Evolutionary conservation across 2,888 invertebrate genomes (phyloP).

Genomic region (Elmis aenea): DNA sequence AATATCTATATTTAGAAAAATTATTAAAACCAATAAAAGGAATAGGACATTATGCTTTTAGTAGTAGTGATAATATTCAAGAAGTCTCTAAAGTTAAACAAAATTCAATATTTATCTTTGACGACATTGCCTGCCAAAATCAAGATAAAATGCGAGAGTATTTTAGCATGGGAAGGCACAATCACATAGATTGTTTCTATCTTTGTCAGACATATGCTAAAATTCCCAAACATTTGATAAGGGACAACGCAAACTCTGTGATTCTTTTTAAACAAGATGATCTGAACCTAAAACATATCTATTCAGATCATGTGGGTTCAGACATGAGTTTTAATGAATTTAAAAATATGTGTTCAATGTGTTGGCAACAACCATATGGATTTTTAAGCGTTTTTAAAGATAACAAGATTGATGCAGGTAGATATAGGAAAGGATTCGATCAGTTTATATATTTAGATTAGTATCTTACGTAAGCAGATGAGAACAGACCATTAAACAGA

Average conservation of each 20-base stretch:
- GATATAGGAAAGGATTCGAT: constrained; percentile 35
- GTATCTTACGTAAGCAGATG: background rate
- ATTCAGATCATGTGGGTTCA: constrained; percentile 25
- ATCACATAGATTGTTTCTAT: constrained; percentile 34
- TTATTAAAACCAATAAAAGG: constrained; percentile 20
- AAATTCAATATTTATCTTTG: constrained; percentile 37
- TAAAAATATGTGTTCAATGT: constrained; percentile 26
- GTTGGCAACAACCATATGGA: constrained; percentile 32
- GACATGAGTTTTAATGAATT: constrained; percentile 32
- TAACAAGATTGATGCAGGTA: constrained; percentile 24
- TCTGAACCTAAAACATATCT: constrained; percentile 35
- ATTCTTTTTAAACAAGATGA: constrained; percentile 36
- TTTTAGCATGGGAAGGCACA: constrained; percentile 35
- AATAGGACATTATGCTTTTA: too few species aligned
- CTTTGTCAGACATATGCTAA: constrained; percentile 34
- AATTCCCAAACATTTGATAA: constrained; percentile 36
- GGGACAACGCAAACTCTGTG: constrained; percentile 36
- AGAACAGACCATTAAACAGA: background rate
- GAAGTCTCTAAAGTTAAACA: constrained; percentile 23
- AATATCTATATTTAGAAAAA: constrained; percentile 26
- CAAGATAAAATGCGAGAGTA: constrained; percentile 30
- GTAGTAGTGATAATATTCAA: constrained; percentile 19
- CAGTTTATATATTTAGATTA: constrained; percentile 9
- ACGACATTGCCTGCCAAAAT: constrained; percentile 36
- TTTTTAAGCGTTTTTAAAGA: constrained; percentile 34